Evolutionary conservation across 2,113 vertebrate genomes (phyloP).

Genomic region (Sphaerodactylus townsendi): DNA sequence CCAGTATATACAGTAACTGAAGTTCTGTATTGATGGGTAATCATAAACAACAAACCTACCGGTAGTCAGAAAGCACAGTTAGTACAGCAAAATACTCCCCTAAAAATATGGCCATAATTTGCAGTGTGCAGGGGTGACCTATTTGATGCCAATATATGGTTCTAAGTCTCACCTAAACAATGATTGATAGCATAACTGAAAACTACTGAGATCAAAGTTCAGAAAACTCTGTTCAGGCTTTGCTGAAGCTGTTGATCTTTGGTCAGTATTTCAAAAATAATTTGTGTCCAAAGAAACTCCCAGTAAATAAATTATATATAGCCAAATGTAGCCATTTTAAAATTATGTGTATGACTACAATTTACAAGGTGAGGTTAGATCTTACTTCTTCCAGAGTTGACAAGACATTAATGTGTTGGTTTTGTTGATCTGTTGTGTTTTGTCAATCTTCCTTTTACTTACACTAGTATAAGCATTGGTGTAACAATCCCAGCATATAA

Average conservation of each 20-base stretch:
- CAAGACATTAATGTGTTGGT: conserved; percentile 2
- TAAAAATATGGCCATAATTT: neutral
- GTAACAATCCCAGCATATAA: conserved; percentile 34
- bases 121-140: neutral
- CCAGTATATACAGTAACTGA: too few species aligned
- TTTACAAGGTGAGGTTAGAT: neutral
- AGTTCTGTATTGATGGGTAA: neutral
- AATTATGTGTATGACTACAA: conserved; percentile 44
- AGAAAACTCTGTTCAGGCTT: conserved; percentile 32
- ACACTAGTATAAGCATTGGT: neutral
- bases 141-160: conserved; percentile 19
- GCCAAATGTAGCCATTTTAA: too few species aligned
- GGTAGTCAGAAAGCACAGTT: neutral
- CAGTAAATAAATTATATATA: too few species aligned
- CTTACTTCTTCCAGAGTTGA: conserved; percentile 41
- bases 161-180: conserved; percentile 25
- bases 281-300: conserved; percentile 14
- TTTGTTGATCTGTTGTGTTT: conserved; percentile 27
- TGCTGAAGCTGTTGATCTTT: conserved; percentile 33
- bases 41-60: neutral
- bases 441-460: conserved; percentile 41
- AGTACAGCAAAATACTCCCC: neutral
- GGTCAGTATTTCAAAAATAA: conserved; percentile 45
- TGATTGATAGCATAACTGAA: neutral
- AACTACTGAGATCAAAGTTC: conserved; percentile 27